A percentile compares a stretch with the other conserved stretches of the same genome.
Conservation (phyloP, 2,113 vertebrate genomes). For the Patagioenas fasciata region DNA sequence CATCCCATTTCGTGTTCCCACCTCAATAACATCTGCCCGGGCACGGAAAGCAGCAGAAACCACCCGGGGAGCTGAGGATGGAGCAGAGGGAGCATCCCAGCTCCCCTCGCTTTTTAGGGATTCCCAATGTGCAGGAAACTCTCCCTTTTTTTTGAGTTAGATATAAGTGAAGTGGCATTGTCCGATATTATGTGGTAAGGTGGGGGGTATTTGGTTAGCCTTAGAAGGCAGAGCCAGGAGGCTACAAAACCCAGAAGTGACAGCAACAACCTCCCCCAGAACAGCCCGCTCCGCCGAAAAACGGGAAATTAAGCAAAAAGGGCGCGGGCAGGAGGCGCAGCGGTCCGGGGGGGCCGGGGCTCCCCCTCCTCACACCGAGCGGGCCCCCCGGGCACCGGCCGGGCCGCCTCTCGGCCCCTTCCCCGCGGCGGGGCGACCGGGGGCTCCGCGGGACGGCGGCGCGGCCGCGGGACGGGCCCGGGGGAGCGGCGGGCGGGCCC, state of each 20-base stretch:
- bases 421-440: no score
- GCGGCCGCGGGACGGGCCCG: no score
- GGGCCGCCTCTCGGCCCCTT: no score
- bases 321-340: no score
- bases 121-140: not conserved
- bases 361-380: no score
- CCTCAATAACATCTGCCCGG: accelerated
- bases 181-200: accelerated
- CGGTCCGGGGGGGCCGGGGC: no score
- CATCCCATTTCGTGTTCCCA: not conserved
- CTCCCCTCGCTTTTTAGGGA: not conserved
- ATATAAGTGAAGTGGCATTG: not conserved
- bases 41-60: accelerated
- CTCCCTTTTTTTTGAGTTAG: no score
- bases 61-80: accelerated
- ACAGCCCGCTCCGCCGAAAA: accelerated
- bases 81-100: not conserved
- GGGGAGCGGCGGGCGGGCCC: no score
- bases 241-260: not conserved
- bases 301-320: accelerated
- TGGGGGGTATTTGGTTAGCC: accelerated
- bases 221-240: not conserved
- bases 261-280: not conserved
- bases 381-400: no score
- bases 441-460: no score